Percentiles rank a stretch among this genome's conserved stretches.
Conservation (phyloP, 2,113 vertebrate species). For the Percopsis transmontana region DNA sequence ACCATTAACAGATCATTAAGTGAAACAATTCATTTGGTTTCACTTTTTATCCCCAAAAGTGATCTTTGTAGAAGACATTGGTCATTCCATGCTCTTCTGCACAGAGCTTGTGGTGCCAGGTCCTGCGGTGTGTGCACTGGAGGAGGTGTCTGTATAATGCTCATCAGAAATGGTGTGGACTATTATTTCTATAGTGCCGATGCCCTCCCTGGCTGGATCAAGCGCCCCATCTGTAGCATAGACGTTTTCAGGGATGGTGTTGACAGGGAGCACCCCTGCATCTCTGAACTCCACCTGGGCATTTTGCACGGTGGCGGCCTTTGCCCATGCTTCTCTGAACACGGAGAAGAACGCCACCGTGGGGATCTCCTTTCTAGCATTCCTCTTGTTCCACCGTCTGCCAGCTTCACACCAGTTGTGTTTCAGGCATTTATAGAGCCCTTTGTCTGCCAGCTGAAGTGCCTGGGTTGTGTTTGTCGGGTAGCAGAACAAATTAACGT, state of each 20-base stretch:
- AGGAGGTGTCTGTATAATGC: no score
- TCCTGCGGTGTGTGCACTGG: no score
- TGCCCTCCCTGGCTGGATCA: no score
- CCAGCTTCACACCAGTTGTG: constrained; percentile 7
- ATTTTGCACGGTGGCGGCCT: constrained; percentile 17
- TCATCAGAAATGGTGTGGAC: no score
- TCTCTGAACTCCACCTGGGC: constrained; percentile 16
- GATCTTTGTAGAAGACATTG: no score
- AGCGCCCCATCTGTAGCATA: no score
- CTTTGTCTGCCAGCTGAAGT: constrained; percentile 18
- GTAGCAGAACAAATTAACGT: constrained; percentile 16
- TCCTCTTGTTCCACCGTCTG: constrained; percentile 1
- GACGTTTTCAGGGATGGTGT: neutral
- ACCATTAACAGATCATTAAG: no score
- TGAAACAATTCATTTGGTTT: no score
- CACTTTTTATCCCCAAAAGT: no score
- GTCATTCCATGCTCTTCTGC: no score
- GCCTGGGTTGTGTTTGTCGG: constrained; percentile 12
- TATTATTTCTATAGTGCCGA: no score
- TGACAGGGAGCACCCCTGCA: constrained; percentile 16
- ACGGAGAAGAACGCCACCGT: constrained; percentile 9
- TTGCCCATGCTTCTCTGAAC: constrained; percentile 3
- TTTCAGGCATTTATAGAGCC: constrained; percentile 9
- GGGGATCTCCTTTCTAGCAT: constrained; percentile 3
- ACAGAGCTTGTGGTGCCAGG: no score